Evolutionary conservation across 2,888 invertebrate genomes (phyloP), one percentile per base, ranked within the genome.

Genomic region (Hololepta plana): DNA sequence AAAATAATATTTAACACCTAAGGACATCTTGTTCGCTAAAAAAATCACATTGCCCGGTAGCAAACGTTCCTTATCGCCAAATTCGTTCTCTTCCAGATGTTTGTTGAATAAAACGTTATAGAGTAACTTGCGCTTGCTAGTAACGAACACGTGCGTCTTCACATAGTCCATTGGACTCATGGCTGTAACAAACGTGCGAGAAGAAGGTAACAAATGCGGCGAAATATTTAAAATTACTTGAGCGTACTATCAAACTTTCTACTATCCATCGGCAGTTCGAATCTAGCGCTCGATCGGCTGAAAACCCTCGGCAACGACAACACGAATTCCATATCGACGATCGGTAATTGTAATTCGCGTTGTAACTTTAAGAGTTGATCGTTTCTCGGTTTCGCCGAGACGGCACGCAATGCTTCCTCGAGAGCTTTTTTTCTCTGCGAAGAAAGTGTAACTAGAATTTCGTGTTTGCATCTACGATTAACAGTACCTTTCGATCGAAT

Each of bases 301-400:
- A 80, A 81, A n/a, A 72, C 67, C 23, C 81, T 54, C 0, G 81
- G 81, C 36, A 75, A 59, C 37, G 69, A 68, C 9, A 72, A 53
- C 66, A 67, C 68, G 37, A 65, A 59, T 3, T 67, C 65, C 2
- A 64, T 53, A 30, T 65, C 61, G 10, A 60, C 49, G 0, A 60
- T 55, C 0, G 61, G 57, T 3, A 64, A 47, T 28, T 58, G 55
- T 12, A 67, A 30, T 34, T 63, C 62, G 8, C 57, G 53, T 24
- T 65, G 49, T 3, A 66, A 40, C 1, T 50, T 46, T 22, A 57
- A 58, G 50, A 68, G 53, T 42, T 66, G 67, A 31, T 46, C 44
- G 0, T 46, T 38, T 3, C 57, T 52, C 15, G 55, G 44, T 16
- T 43, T 41, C 26, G 42, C 40, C 8, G 42, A 32, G 2, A 51